Percentiles rank a stretch among this genome's conserved stretches.
These are phyloP conservation scores for Drosophila stalkeri DNA, from an alignment of 2,888 invertebrate genomes.

Conservation along the genomic window DNA sequence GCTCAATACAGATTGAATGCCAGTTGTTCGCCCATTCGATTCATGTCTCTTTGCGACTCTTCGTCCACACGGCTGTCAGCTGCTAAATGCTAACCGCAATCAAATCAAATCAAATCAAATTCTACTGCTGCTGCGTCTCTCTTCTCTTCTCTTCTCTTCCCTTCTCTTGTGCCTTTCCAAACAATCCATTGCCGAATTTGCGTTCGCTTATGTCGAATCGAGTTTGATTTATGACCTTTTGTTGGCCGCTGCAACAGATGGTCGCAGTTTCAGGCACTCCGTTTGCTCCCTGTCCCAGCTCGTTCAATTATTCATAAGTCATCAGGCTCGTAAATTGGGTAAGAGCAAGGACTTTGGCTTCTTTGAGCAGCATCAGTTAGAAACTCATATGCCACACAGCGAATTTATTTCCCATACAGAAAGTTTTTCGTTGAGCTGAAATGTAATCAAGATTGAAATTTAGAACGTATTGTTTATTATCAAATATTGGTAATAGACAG, in stretches of 20 bases:
- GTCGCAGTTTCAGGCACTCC: not conserved
- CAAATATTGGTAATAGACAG: too few species aligned
- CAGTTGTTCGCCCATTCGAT: conserved; percentile 2
- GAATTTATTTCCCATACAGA: not conserved
- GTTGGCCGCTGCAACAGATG: conserved; percentile 18
- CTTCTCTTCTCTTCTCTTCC: too few species aligned
- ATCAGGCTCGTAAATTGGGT: conserved; percentile 10
- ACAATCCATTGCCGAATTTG: conserved; percentile 44
- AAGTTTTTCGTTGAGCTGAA: too few species aligned
- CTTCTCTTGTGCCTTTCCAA: not conserved
- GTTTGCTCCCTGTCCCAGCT: not conserved
- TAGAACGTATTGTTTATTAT: too few species aligned
- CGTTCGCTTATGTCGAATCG: conserved; percentile 43
- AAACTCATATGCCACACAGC: not conserved
- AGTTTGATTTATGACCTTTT: conserved; percentile 57
- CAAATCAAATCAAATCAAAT: conserved; percentile 42
- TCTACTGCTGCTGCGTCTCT: conserved; percentile 1
- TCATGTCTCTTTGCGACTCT: not conserved
- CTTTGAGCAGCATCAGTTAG: too few species aligned
- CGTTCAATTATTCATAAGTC: conserved; percentile 28
- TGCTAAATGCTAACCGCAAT: conserved; percentile 35
- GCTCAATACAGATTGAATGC: not conserved
- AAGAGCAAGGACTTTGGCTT: not conserved
- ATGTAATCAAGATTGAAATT: too few species aligned
- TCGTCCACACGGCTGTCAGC: not conserved